Evolutionary conservation across 2,113 vertebrate species (phyloP).

Genomic region (western clawed frog (Xenopus tropicalis)): DNA sequence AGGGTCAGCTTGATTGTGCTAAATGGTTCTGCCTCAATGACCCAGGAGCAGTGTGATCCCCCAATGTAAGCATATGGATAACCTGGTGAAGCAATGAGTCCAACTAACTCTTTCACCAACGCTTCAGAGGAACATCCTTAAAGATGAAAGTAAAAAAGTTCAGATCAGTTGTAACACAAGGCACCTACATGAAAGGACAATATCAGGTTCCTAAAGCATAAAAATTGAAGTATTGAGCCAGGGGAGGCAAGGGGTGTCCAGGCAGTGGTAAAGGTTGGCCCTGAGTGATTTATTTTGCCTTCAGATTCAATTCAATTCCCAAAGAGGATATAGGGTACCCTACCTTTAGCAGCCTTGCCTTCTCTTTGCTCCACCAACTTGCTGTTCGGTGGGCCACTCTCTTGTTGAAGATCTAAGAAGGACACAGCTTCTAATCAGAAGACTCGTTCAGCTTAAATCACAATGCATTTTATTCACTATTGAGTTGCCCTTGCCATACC

Average conservation of each 20-base stretch:
- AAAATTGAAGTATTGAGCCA: no score
- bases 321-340: no score
- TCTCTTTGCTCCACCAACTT: constrained; percentile 30
- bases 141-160: constrained; percentile 17
- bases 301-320: no score
- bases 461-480: neutral
- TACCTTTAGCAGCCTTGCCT: constrained; percentile 5
- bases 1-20: constrained; percentile 38
- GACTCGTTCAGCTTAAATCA: neutral
- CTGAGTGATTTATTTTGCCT: no score
- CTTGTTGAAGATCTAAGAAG: no score
- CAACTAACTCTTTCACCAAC: constrained; percentile 5
- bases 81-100: constrained; percentile 42
- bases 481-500: constrained; percentile 3
- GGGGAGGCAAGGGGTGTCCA: no score
- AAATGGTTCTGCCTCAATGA: constrained; percentile 5
- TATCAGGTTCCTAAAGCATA: no score
- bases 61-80: neutral
- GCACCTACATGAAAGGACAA: no score
- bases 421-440: no score
- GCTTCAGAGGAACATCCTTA: constrained; percentile 33
- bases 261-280: no score
- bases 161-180: no score
- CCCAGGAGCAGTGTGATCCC: constrained; percentile 37
- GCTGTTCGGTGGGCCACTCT: no score